These are phyloP conservation scores for Mesitornis unicolor DNA, from an alignment of 2,113 vertebrate species.

Conservation along the genomic window DNA sequence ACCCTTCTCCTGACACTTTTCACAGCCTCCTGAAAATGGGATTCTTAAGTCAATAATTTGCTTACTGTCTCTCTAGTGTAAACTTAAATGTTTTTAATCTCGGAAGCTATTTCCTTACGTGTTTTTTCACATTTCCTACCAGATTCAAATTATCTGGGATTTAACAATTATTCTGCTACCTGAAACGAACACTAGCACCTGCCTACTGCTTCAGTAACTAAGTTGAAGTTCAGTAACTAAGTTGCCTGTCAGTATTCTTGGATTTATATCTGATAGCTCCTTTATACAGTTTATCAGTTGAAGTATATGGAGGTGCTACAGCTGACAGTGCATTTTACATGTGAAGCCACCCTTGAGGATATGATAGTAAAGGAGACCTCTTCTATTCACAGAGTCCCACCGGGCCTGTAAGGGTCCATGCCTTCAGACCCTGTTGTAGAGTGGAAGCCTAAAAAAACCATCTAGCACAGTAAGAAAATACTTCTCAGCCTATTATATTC, in stretches of 20 bases:
- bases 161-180: background rate
- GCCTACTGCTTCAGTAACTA: background rate
- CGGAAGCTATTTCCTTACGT: background rate
- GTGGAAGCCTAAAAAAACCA: constrained; percentile 30
- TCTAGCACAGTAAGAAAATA: constrained; percentile 11
- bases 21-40: constrained; percentile 40
- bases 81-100: constrained; percentile 6
- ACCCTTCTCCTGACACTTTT: constrained; percentile 23
- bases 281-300: background rate
- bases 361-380: background rate
- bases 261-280: background rate
- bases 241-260: background rate
- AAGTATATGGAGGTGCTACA: background rate
- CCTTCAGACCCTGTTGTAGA: background rate
- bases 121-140: background rate
- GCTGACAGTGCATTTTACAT: background rate
- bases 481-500: constrained; percentile 26
- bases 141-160: background rate
- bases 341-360: background rate
- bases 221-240: background rate
- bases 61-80: constrained; percentile 42
- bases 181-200: background rate
- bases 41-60: constrained; percentile 29
- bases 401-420: background rate
- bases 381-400: background rate